Percentiles rank a stretch among this genome's conserved stretches.
Conservation (phyloP, 2,888 invertebrate genomes). For the Isoperla grammatica region DNA sequence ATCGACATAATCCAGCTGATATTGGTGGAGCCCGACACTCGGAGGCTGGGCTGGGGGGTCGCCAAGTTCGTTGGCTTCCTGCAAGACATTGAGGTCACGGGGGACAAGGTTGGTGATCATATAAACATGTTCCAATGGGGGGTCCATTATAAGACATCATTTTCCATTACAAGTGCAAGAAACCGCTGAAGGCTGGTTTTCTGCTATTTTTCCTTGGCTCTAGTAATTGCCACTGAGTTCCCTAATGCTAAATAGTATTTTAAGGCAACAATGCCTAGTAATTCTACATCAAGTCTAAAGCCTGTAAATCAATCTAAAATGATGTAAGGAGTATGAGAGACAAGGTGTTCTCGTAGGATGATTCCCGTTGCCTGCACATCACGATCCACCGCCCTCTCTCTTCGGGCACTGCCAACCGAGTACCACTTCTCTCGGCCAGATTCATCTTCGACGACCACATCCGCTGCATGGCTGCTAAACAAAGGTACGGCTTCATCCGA, state of each 20-base stretch:
- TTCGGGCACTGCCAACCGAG: slow-evolving; percentile 58
- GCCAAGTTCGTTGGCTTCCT: slow-evolving; percentile 94
- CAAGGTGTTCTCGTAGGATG: slow-evolving; percentile 60
- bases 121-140: no score
- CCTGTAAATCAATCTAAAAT: no score
- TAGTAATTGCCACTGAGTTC: no score
- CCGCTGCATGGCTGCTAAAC: slow-evolving; percentile 98
- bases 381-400: slow-evolving; percentile 79
- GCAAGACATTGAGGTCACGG: slow-evolving; percentile 85
- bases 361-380: slow-evolving; percentile 90
- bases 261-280: no score
- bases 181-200: no score
- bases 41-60: slow-evolving; percentile 94
- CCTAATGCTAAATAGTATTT: no score
- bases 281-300: no score
- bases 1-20: slow-evolving; percentile 94
- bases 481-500: slow-evolving; percentile 56
- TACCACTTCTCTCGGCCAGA: slow-evolving; percentile 80
- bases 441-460: slow-evolving; percentile 99
- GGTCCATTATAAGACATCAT: no score
- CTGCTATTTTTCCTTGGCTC: no score
- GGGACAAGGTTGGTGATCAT: slow-evolving; percentile 81
- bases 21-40: slow-evolving; percentile 93
- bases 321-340: no score
- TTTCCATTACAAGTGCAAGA: no score